phyloP scores from a whole-genome alignment of 2,113 vertebrate species.

The Nesogale talazaci region DNA sequence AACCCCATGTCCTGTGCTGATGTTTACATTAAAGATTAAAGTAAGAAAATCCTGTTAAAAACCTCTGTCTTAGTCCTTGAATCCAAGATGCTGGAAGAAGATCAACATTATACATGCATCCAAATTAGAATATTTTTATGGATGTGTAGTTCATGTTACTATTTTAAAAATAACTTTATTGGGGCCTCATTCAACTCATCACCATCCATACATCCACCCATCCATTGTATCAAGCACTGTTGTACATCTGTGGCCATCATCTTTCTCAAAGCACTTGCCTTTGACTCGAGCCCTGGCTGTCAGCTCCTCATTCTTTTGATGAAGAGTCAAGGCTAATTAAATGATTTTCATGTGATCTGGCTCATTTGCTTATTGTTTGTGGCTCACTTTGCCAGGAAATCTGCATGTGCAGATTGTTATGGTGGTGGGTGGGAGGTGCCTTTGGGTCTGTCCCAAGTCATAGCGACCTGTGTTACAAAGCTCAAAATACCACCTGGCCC shows the following conservation, averaged over 20 bases:
- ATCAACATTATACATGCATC: background rate
- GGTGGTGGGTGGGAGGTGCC: no score
- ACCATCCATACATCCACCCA: no score
- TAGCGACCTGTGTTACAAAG: no score
- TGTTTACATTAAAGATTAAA: conserved; percentile 42
- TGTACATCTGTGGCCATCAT: no score
- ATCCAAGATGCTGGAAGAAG: background rate
- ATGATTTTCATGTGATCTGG: background rate
- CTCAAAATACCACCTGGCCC: no score
- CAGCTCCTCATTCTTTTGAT: no score
- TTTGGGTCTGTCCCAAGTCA: no score
- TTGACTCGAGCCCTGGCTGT: no score
- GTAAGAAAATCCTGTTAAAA: background rate
- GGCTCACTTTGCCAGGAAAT: background rate
- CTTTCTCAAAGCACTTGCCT: no score
- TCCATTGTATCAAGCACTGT: no score
- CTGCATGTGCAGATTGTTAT: background rate
- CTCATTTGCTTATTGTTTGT: background rate
- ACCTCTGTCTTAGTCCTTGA: background rate
- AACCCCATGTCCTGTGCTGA: background rate
- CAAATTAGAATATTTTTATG: background rate
- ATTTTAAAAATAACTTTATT: background rate
- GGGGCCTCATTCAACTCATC: no score
- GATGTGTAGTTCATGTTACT: background rate
- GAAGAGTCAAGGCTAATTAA: background rate